Conservation (phyloP, 2,113 vertebrate species). For the Dipodomys spectabilis region DNA sequence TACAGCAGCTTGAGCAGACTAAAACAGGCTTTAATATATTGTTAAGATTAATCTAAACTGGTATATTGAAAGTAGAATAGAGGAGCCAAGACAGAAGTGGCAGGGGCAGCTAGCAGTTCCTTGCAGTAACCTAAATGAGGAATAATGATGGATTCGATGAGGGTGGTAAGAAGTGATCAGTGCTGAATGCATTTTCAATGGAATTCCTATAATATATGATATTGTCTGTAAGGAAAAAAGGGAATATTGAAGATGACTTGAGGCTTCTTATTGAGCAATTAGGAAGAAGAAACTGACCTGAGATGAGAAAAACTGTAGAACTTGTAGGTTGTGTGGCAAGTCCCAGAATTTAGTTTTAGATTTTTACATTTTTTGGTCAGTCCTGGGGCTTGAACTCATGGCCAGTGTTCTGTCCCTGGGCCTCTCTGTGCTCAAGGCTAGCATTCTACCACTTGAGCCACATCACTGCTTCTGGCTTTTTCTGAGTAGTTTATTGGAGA, state of each 20-base stretch:
- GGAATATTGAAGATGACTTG: neutral
- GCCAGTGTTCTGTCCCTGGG: no score
- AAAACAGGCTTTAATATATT: neutral
- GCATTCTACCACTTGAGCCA: no score
- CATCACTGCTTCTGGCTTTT: no score
- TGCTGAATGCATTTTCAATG: constrained; percentile 30
- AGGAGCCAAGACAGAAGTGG: neutral
- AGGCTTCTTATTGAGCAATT: constrained; percentile 31
- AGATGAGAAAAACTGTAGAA: neutral
- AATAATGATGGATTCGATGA: neutral
- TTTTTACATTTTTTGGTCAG: neutral
- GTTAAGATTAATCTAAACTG: constrained; percentile 20
- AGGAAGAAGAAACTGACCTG: neutral
- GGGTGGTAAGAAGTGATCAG: neutral
- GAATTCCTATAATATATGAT: neutral
- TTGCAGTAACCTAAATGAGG: neutral
- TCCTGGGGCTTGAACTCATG: no score
- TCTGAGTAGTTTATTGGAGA: no score
- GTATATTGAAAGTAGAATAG: constrained; percentile 3
- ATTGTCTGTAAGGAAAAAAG: neutral
- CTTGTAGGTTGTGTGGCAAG: neutral
- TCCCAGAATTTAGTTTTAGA: neutral
- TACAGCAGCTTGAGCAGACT: neutral
- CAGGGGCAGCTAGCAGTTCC: neutral
- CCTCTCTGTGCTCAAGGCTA: no score